Conservation (phyloP, 2,113 vertebrate genomes). For the Menura novaehollandiae region DNA sequence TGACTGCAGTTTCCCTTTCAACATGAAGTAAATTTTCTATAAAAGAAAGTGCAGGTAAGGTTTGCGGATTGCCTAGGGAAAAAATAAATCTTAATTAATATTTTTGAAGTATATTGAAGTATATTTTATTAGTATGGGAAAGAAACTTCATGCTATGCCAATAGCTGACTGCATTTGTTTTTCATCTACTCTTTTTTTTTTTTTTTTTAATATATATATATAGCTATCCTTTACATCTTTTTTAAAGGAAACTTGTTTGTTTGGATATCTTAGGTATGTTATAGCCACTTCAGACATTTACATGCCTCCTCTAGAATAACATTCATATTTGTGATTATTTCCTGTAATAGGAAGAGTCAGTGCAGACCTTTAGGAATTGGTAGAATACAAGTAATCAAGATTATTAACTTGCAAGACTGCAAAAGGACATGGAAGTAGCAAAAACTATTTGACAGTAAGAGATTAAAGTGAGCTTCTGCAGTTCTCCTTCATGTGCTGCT, state of each 20-base stretch:
- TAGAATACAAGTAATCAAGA: background rate
- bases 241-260: background rate
- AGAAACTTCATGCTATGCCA: background rate
- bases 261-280: background rate
- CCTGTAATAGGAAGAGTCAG: background rate
- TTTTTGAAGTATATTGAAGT: background rate
- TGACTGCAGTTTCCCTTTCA: fast-evolving
- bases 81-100: background rate
- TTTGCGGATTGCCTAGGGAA: background rate
- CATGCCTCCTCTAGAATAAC: background rate
- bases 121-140: background rate
- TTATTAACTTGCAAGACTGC: background rate
- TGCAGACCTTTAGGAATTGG: background rate
- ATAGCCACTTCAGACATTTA: background rate
- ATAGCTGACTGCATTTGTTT: background rate
- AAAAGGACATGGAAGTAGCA: background rate
- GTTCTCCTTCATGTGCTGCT: background rate
- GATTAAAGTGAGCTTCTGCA: background rate
- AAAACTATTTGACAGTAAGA: background rate
- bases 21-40: background rate
- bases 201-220: too few species aligned
- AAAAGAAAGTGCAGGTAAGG: background rate
- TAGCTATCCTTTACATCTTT: background rate
- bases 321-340: background rate
- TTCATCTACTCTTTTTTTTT: background rate